Conservation (phyloP, 2,113 vertebrate species). For the Ammodytes marinus region DNA sequence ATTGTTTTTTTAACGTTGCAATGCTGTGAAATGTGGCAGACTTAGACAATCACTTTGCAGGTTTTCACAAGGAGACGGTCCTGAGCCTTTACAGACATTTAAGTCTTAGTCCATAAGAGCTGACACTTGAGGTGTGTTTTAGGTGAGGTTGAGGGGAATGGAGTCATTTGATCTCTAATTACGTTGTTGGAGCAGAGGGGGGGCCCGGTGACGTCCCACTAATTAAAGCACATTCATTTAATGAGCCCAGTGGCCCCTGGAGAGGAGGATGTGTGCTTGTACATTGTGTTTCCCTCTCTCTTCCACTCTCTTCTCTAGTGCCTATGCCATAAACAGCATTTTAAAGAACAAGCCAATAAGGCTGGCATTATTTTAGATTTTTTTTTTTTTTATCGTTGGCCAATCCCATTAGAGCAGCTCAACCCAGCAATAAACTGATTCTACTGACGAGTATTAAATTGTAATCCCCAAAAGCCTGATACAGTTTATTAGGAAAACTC, state of each 20-base stretch:
- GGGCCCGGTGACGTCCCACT: slow-evolving; percentile 60
- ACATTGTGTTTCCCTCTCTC: background rate
- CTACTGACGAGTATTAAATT: background rate
- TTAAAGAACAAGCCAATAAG: background rate
- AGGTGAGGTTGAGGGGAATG: slow-evolving; percentile 18
- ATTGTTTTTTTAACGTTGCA: background rate
- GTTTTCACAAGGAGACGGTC: too few relatives aligned
- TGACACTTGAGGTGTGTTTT: background rate
- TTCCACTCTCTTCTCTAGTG: background rate
- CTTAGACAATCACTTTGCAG: background rate
- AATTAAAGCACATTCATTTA: slow-evolving; percentile 68
- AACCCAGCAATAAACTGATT: background rate
- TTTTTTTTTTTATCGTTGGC: background rate
- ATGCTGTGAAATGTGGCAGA: slow-evolving; percentile 1
- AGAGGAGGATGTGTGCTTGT: slow-evolving; percentile 30
- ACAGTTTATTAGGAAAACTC: background rate
- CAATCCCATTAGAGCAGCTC: background rate
- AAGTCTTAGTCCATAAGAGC: background rate
- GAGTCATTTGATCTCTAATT: slow-evolving; percentile 59
- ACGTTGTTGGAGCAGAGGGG: slow-evolving; percentile 35
- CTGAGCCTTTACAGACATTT: background rate
- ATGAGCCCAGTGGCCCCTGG: slow-evolving; percentile 43
- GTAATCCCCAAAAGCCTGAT: background rate
- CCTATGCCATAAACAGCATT: background rate
- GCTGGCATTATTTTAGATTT: background rate